Evolutionary conservation across 30 jellyfish, hydroid and myxozoan genomes (phyloP), one percentile per base, ranked within the genome.

Genomic region (Pelagia noctiluca): DNA sequence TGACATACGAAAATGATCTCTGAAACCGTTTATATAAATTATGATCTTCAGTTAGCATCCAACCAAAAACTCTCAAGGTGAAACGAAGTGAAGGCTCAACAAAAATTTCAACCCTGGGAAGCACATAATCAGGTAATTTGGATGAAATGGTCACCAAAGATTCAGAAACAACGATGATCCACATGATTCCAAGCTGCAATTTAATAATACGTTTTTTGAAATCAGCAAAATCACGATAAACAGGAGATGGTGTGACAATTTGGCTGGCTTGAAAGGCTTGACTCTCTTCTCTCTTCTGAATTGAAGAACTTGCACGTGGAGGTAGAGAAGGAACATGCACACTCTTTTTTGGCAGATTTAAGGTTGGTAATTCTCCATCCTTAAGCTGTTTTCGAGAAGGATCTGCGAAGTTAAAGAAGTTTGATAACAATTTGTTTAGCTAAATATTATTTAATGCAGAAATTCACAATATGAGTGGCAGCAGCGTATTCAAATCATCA

Each of bases 21-120:
- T 42, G 8, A 16, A 42, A 42, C 16, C 16, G 57, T 42, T 8
- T 16, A 42, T 42, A 42, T 16, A 34, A 35, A 71, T 22, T 3
- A 35, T 36, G 50, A 16, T 29, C 33, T 71, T 33, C 77, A 48
- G 37, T 30, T 2, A 71, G 71, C 83, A 71, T 71, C 75, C 83
- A 71, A 48, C 83, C 83, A 71, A 71, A 48, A 33, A 48, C 83
- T 71, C 47, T 37, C 83, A 71, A 35, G 38, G 54, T 24, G 50
- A 47, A 50, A 25, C 34, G 61, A 75, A 73, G 76, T 16, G 57
- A 5, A 5, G 8, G 12, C 57, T 42, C 57, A 8, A 42, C 57
- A 16, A 42, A 42, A 42, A 38, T 74, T 74, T 74, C 75, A 74
- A 74, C 42, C 48, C 48, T 49, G 57, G 57, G 57, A 42, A 42